phyloP scores from a whole-genome alignment of 23 tunicate genomes.

The Phallusia fumigata region DNA sequence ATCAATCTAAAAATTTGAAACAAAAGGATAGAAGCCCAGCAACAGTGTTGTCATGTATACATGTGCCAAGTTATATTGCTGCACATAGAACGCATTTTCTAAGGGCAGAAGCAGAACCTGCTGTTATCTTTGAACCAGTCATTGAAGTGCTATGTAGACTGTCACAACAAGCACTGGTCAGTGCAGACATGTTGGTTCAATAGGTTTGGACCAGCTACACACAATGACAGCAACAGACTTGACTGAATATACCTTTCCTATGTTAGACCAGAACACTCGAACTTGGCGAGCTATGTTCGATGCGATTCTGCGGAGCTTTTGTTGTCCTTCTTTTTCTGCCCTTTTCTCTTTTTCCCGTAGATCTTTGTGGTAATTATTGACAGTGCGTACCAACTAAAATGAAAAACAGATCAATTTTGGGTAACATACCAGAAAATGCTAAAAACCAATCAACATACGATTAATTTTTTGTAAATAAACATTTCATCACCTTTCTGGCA shows the following conservation, averaged over 20 bases:
- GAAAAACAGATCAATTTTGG: not conserved
- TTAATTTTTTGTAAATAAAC: not conserved
- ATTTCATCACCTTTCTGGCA: constrained; percentile 67
- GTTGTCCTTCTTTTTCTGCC: constrained; percentile 72
- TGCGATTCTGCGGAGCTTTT: constrained; percentile 67
- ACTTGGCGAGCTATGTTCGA: constrained; percentile 77
- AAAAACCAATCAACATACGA: not conserved
- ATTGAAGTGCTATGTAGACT: not conserved
- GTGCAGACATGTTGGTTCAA: constrained; percentile 1
- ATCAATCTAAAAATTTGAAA: not conserved
- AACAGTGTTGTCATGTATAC: not conserved
- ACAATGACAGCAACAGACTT: not conserved
- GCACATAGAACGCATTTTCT: not conserved
- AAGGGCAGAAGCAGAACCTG: constrained; percentile 27
- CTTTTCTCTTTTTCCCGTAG: constrained; percentile 53
- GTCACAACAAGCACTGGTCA: not conserved
- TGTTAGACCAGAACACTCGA: constrained; percentile 64
- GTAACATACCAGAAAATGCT: not conserved
- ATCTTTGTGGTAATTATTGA: constrained; percentile 74
- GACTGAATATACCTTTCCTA: constrained; percentile 54
- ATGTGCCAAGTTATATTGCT: constrained; percentile 26
- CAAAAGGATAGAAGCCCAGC: not conserved
- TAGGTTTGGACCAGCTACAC: not conserved
- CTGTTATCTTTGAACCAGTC: not conserved
- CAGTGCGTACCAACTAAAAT: constrained; percentile 69